phyloP scores from a whole-genome alignment of 2,113 vertebrate genomes.

The Gambusia affinis region DNA sequence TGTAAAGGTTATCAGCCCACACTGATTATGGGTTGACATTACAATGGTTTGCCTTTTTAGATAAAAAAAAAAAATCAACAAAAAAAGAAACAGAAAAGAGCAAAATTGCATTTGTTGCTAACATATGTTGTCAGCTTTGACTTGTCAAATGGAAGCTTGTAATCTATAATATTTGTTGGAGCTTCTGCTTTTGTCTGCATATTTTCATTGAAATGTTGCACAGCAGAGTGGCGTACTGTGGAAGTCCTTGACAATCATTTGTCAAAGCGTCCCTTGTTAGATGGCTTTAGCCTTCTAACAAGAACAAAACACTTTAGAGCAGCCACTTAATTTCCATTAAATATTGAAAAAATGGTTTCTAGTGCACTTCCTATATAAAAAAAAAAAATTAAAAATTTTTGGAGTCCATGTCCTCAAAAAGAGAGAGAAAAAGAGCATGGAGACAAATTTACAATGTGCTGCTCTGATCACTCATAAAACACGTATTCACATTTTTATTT shows the following conservation, averaged over 20 bases:
- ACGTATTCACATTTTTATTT: background rate
- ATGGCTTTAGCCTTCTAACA: background rate
- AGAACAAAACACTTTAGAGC: background rate
- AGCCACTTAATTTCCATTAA: slow-evolving; percentile 31
- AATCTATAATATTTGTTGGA: slow-evolving; percentile 5
- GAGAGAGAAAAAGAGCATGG: background rate
- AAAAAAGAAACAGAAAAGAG: background rate
- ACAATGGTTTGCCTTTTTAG: slow-evolving; percentile 29
- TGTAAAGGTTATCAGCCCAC: slow-evolving; percentile 65
- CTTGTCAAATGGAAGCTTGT: background rate
- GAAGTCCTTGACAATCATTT: slow-evolving; percentile 3
- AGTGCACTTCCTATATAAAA: slow-evolving; percentile 38
- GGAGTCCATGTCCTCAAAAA: slow-evolving; percentile 50
- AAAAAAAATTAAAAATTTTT: slow-evolving; percentile 31
- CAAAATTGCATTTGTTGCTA: background rate
- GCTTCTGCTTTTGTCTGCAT: background rate
- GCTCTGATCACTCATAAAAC: background rate
- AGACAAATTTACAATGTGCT: background rate
- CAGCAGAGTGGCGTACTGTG: background rate
- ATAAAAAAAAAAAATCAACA: background rate
- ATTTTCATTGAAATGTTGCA: slow-evolving; percentile 10
- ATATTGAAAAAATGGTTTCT: slow-evolving; percentile 43
- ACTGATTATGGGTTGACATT: slow-evolving; percentile 19
- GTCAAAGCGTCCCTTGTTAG: background rate
- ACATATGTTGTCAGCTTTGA: slow-evolving; percentile 1